These are phyloP conservation scores for Neodiprion pinetum DNA, from an alignment of 1,140 invertebrate species.

Conservation along the genomic window DNA sequence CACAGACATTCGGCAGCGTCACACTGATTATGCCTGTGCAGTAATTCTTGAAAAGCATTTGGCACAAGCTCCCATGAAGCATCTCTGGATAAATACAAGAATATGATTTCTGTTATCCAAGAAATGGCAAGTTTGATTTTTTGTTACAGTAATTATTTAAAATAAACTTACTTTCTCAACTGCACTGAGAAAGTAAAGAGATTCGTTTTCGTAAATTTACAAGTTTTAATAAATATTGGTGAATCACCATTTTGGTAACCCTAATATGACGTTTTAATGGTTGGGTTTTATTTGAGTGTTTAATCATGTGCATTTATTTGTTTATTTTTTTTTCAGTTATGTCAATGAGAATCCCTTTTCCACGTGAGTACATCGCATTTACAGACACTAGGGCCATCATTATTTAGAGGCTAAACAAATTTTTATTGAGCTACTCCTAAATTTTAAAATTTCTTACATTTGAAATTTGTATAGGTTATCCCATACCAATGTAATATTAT, in stretches of 20 bases:
- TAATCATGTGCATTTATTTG: too few relatives aligned
- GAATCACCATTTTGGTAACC: background rate
- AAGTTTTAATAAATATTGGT: background rate
- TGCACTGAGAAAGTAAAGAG: too few relatives aligned
- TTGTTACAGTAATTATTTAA: background rate
- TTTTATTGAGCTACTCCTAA: too few relatives aligned
- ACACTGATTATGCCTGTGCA: constrained; percentile 66
- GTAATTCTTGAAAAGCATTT: constrained; percentile 69
- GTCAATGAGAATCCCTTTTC: too few relatives aligned
- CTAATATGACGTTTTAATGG: background rate
- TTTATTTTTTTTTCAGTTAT: too few relatives aligned
- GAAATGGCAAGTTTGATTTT: background rate
- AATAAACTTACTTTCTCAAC: background rate
- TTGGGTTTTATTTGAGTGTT: too few relatives aligned
- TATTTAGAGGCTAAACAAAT: too few relatives aligned
- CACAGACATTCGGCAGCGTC: constrained; percentile 66
- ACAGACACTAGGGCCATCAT: too few relatives aligned
- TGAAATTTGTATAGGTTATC: too few relatives aligned
- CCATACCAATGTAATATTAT: too few relatives aligned
- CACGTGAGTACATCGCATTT: too few relatives aligned
- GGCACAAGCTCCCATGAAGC: constrained; percentile 74
- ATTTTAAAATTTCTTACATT: too few relatives aligned
- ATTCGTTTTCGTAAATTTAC: background rate
- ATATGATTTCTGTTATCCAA: constrained; percentile 1
- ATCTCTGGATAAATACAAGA: constrained; percentile 60